These are phyloP conservation scores for Heliconius himera DNA, from an alignment of 1,140 invertebrate species.

Conservation along the genomic window DNA sequence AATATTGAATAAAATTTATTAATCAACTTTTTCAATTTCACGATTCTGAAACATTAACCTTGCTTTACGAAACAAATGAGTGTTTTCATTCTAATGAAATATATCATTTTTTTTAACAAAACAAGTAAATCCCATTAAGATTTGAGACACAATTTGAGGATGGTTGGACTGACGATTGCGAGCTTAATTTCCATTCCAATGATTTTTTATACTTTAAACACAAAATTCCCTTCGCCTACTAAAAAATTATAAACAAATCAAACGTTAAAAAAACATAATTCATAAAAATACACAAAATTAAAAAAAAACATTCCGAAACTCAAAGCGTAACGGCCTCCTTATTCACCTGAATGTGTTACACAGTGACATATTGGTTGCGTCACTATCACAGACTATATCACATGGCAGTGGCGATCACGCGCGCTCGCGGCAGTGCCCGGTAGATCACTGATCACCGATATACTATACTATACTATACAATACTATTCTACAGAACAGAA, in stretches of 20 bases:
- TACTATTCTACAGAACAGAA: not conserved
- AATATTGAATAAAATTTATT: constrained; percentile 17
- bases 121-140: no score
- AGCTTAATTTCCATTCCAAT: no score
- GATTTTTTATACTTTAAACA: no score
- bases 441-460: constrained; percentile 41
- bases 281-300: not conserved
- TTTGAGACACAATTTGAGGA: no score
- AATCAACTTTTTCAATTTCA: constrained; percentile 23
- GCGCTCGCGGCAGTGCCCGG: constrained; percentile 44
- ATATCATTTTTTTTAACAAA: no score
- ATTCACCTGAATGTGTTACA: constrained; percentile 55
- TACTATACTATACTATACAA: not conserved
- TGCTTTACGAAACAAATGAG: not conserved
- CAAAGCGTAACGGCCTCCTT: not conserved
- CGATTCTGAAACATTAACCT: constrained; percentile 14
- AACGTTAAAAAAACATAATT: no score
- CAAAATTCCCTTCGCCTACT: not conserved
- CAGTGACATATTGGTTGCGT: constrained; percentile 57
- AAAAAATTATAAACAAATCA: no score
- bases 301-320: not conserved
- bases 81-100: not conserved
- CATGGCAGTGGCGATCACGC: constrained; percentile 43
- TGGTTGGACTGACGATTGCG: no score
- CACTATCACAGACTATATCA: constrained; percentile 34